A percentile compares a stretch with the other conserved stretches of the same genome.
Conservation (phyloP, 2,113 vertebrate genomes). For the Theristicus caerulescens region DNA sequence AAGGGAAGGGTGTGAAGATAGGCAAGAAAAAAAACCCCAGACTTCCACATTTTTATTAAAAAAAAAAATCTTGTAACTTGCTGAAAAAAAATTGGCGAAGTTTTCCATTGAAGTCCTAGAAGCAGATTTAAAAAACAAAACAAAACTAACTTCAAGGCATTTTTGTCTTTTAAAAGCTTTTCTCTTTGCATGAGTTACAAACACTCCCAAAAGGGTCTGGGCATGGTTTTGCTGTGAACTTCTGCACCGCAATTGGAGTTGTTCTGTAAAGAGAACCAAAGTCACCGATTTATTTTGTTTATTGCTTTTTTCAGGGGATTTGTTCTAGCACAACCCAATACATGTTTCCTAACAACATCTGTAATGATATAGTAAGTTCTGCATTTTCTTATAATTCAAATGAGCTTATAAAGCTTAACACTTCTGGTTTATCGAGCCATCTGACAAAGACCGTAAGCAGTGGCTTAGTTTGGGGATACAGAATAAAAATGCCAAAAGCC, state of each 20-base stretch:
- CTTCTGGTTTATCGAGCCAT: background rate
- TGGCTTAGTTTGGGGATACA: background rate
- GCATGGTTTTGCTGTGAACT: background rate
- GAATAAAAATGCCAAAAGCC: background rate
- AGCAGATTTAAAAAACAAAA: background rate
- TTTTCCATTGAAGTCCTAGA: background rate
- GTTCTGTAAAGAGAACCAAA: background rate
- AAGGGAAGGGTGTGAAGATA: background rate
- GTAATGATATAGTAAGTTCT: background rate
- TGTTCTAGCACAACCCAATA: background rate
- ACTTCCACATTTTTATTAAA: background rate
- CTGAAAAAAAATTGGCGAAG: background rate
- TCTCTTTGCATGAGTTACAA: background rate
- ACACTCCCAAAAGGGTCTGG: background rate
- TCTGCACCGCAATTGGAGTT: background rate
- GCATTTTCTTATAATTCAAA: background rate
- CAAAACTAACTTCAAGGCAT: background rate
- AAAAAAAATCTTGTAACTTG: background rate
- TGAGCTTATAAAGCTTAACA: background rate
- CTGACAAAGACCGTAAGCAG: background rate
- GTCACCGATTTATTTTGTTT: background rate
- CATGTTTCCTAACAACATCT: background rate
- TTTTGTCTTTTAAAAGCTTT: background rate
- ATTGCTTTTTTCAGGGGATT: background rate
- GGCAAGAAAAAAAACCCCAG: background rate